Base-by-base conservation (phyloP, 2,888 invertebrate species). In the Phragmatobia fuliginosa region DNA sequence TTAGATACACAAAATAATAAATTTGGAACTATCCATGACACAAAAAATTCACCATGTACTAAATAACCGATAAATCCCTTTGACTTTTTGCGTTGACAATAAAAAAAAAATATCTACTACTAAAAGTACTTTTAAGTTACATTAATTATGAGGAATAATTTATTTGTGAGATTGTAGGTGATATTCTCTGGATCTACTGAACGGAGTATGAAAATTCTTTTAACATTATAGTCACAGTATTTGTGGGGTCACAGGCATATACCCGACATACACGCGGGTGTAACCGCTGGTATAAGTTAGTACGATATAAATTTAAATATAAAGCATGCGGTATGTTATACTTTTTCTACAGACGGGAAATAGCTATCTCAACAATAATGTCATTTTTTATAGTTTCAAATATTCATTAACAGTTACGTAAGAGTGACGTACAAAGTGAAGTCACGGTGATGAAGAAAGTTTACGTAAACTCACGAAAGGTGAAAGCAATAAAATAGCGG, bases 401-500 rank as follows among this genome's bases (percentile, higher is more conserved):
- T 64, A 71, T 75, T 41, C 72, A 66, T 69, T 62, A 66, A 67
- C 56, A 32, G 65, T 89, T 85, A 80, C 77, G 73, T 81, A 88
- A 88, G 52, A 71, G 71, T 85, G 85, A 87, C 86, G 85, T 77
- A 52, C 71, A 66, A 61, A 73, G 71, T 84, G 83, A 82, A 87
- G 84, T 88, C 85, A 86, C 78, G 71, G 76, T 81, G 84, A 84
- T 85, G 83, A 90, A 90, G 92, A 92, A 92, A 91, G 91, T 91
- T 90, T 87, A 88, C 90, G 88, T 89, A 88, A 90, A 89, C 75
- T 79, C 68, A 78, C 75, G 80, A 83, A 85, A 87, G 87, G 91
- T 89, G 92, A 92, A 92, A 93, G 93, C 83, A 90, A 88, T 91
- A 88, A 90, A 56, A 88, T 82, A 83, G 76, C 80, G 73, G 83